These are phyloP conservation scores for Dicrostonyx torquatus DNA, from an alignment of 2,797 vertebrate genomes.

Conservation along the genomic window DNA sequence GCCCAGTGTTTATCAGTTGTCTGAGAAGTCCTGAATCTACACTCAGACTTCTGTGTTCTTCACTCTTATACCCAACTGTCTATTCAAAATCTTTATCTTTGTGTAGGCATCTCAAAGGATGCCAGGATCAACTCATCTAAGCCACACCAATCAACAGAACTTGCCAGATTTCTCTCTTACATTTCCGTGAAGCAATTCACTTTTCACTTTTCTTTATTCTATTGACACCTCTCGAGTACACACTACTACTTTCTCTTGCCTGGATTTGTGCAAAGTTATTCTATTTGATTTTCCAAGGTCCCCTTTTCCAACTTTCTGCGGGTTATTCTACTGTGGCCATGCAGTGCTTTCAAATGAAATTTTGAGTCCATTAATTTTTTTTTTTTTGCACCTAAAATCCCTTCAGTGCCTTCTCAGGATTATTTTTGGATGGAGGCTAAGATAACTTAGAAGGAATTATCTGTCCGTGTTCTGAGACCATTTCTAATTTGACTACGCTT, in stretches of 20 bases:
- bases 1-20: constrained; percentile 13
- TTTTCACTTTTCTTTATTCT: not conserved
- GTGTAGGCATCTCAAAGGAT: not conserved
- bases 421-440: not conserved
- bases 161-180: not conserved
- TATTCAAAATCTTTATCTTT: not conserved
- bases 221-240: not conserved
- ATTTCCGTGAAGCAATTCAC: not conserved
- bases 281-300: not conserved
- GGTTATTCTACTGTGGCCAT: not conserved
- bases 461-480: not conserved
- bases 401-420: not conserved
- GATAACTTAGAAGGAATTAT: not conserved
- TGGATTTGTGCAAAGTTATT: not conserved
- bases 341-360: not conserved
- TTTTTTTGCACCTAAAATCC: not conserved
- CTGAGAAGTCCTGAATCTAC: not conserved
- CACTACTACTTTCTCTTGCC: not conserved
- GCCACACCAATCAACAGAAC: not conserved
- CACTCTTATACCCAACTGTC: not conserved
- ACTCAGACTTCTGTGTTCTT: not conserved
- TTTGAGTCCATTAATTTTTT: not conserved
- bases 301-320: not conserved
- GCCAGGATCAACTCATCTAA: not conserved
- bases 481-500: not conserved